Base-by-base conservation (phyloP, 2,888 invertebrate species). In the Andrena praecox region DNA sequence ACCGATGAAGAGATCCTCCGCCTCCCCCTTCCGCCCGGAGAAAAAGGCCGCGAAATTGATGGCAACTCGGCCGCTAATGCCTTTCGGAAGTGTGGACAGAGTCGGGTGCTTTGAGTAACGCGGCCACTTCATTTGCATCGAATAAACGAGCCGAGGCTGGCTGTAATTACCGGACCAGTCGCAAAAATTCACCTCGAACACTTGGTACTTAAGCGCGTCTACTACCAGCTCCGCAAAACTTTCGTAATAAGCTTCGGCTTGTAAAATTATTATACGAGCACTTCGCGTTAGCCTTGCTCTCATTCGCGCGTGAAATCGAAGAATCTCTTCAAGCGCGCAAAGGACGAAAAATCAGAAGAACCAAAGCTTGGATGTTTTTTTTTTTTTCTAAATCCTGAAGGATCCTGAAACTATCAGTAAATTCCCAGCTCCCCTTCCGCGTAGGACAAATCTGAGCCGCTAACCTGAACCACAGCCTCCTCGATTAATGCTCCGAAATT, bases 1-100 rank as follows among this genome's bases (percentile, higher is more conserved):
- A 48, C 16, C 8, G 71, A 85, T 73, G 79, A 78, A 75, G 82
- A 79, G 69, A 42, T 72, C 63, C 52, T 4, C 20, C 60, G 60
- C 7, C 56, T 75, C 35, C 24, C 42, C 29, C 35, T 50, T 27
- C n/a, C 10, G 24, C 42, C 31, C 0, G 33, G 20, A 16, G 12
- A 56, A 56, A 63, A 56, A 70, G 0, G 8, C 33, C 20, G 54
- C 16, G 35, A 62, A 70, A 67, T 74, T 68, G 56, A 74, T 56
- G 35, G 27, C 24, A 59, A 33, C 52, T 42, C 16, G 72, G n/a
- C 56, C 54, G 54, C n/a, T 63, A 69, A 68, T 33, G 62, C 12
- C 20, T 54, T 29, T 27, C 71, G 64, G 64, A 70, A 27, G 27
- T 27, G n/a, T 24, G n/a, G 59, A 16, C 56, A 59, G 56, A 24